These are phyloP conservation scores for Pterostichus niger DNA, from an alignment of 2,888 invertebrate species.

Conservation along the genomic window DNA sequence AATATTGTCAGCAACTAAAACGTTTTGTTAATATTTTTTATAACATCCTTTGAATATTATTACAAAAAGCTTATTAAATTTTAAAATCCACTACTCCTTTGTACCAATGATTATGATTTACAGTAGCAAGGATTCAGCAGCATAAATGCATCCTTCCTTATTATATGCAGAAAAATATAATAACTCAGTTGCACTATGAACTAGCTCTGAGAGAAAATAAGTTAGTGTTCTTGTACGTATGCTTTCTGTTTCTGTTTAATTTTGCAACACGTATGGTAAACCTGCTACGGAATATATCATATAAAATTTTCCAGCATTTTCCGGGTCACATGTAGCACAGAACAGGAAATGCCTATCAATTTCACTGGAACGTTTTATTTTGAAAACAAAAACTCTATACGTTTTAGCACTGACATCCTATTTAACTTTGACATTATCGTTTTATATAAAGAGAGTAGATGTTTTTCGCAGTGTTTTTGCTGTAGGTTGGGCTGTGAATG, in stretches of 20 bases:
- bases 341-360: constrained; percentile 27
- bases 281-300: background rate
- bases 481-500: background rate
- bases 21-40: too few relatives aligned
- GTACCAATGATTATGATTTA: too few relatives aligned
- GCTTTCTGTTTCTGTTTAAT: constrained; percentile 7
- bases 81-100: too few relatives aligned
- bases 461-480: constrained; percentile 9
- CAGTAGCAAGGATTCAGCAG: too few relatives aligned
- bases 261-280: background rate
- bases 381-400: constrained; percentile 34
- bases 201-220: background rate
- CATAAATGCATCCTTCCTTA: background rate
- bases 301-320: constrained; percentile 4
- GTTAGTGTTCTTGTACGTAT: background rate
- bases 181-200: background rate
- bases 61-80: too few relatives aligned
- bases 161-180: background rate
- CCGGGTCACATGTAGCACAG: background rate
- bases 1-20: too few relatives aligned
- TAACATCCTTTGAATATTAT: too few relatives aligned
- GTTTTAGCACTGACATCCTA: constrained; percentile 37
- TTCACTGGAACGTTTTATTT: constrained; percentile 25
- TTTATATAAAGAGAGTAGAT: constrained; percentile 16
- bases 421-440: constrained; percentile 38